Conservation (phyloP, 2,797 vertebrate species). For the Parauchenoglanis punctatus region DNA sequence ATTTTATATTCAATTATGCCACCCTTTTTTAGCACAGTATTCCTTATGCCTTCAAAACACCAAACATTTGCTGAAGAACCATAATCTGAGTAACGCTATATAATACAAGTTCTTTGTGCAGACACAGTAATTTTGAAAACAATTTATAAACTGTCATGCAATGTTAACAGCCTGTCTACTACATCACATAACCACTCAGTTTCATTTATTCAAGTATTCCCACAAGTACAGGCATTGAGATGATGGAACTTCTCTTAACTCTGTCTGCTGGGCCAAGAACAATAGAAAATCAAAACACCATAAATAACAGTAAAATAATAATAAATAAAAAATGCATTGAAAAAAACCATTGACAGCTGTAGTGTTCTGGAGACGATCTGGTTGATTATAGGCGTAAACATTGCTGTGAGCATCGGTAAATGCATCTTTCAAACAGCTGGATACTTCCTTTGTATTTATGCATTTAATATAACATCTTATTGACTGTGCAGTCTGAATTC, state of each 20-base stretch:
- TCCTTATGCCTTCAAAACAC: not conserved
- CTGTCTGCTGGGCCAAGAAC: slow-evolving; percentile 35
- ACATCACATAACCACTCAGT: slow-evolving; percentile 31
- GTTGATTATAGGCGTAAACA: slow-evolving; percentile 64
- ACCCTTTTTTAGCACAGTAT: not conserved
- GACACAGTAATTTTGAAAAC: not conserved
- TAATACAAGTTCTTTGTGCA: not conserved
- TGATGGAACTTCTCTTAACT: slow-evolving; percentile 41
- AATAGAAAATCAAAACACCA: slow-evolving; percentile 47
- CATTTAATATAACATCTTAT: slow-evolving; percentile 79
- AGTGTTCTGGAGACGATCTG: slow-evolving; percentile 53
- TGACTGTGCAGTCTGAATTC: slow-evolving; percentile 66
- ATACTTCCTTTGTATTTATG: slow-evolving; percentile 72
- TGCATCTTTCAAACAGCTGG: slow-evolving; percentile 55
- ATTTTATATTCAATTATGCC: not conserved
- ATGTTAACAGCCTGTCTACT: slow-evolving; percentile 31
- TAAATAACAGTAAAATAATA: slow-evolving; percentile 56
- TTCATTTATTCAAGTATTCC: slow-evolving; percentile 35
- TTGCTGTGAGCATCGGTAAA: slow-evolving; percentile 59
- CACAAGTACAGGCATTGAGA: slow-evolving; percentile 25
- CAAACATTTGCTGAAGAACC: not conserved
- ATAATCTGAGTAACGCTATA: not conserved
- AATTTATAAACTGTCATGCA: slow-evolving; percentile 15
- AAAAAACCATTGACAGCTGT: slow-evolving; percentile 46
- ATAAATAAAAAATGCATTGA: slow-evolving; percentile 22